Evolutionary conservation across 2,888 invertebrate genomes (phyloP), one percentile per base, ranked within the genome.

Genomic region (Lamellibrachia satsuma): DNA sequence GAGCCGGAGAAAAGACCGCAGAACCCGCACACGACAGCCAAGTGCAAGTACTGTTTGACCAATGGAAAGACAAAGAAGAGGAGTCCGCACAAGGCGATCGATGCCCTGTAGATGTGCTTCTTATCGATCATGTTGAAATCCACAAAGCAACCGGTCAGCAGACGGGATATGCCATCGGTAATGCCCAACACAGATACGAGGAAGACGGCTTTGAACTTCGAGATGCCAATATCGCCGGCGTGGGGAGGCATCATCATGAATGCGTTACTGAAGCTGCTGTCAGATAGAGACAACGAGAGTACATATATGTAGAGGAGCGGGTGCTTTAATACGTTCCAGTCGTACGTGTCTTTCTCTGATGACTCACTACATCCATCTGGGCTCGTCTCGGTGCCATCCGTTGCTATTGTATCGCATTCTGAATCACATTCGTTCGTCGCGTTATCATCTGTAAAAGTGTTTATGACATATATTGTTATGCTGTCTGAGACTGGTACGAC

Each of bases 281-380:
- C 75, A 75, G 75, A 75, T 22, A 75, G 22, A 15, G 75, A 11
- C 75, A 75, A 15, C 75, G 75, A 22, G 4, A 75, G 15, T 4
- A 75, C 75, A 22, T 75, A 75, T 15, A 75, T 15, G 15, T 75
- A 75, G 22, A 75, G 75, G 4, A 75, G 1, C 75, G 75, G 75
- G 15, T 75, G 15, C 75, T 75, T 75, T 11, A 75, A 15, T 22
- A 75, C 75, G 11, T 3, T 15, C 75, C 75, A 75, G 75, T 75
- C 22, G 75, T 75, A 75, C 75, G 75, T 75, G 22, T 22, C 75
- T 75, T 75, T 22, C 75, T 75, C 22, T 75, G 75, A 22, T 75
- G 75, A 15, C 15, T 75, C 75, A 22, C 75, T 75, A 22, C 98
- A 93, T 98, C 98, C 57, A 92, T 75, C 75, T 15, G 11, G 9